Percentiles rank a stretch among this genome's conserved stretches.
These are phyloP conservation scores for Sinocyclocheilus grahami DNA, from an alignment of 2,113 vertebrate species.

Conservation along the genomic window DNA sequence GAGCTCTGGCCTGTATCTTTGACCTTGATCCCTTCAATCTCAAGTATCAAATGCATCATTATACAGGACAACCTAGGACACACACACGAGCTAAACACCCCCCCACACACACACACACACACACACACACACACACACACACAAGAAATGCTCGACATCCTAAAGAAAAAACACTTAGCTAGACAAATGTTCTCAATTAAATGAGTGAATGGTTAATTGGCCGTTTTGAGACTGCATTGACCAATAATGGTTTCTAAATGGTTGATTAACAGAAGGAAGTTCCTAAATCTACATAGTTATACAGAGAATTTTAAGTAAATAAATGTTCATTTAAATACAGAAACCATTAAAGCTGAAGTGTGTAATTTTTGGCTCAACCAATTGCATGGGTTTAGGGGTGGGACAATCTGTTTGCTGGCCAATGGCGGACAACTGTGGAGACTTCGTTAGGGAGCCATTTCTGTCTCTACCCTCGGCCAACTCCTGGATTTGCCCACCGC, in stretches of 20 bases:
- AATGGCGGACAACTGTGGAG: background rate
- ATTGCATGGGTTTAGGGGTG: background rate
- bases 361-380: background rate
- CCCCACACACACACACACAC: background rate
- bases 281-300: background rate
- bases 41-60: conserved; percentile 15
- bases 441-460: background rate
- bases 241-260: background rate
- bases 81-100: background rate
- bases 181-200: background rate
- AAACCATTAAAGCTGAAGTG: too few relatives aligned
- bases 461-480: background rate
- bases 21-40: conserved; percentile 35
- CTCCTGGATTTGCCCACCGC: background rate
- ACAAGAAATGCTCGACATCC: background rate
- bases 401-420: background rate
- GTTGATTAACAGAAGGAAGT: background rate
- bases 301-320: background rate
- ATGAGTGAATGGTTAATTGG: background rate
- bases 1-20: background rate
- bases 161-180: background rate
- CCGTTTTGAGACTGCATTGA: background rate
- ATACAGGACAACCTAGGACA: background rate
- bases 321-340: too few relatives aligned
- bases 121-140: background rate